Evolutionary conservation across 2,797 vertebrate genomes (phyloP).

Genomic region (Gobionotothen gibberifrons): DNA sequence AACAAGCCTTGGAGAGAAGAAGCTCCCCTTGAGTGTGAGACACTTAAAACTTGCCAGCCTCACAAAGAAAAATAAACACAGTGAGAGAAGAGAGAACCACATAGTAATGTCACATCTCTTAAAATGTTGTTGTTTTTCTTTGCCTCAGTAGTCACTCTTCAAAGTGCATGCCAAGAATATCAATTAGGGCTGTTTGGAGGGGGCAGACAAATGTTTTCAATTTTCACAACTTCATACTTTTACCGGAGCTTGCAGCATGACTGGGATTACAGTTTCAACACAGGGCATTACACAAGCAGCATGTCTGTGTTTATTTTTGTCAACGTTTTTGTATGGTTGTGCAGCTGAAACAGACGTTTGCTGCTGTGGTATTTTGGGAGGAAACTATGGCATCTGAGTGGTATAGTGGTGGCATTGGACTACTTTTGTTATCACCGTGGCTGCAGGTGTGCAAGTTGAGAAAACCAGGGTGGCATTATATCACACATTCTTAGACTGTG

Average conservation of each 20-base stretch:
- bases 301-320: slow-evolving; percentile 8
- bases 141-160: slow-evolving; percentile 20
- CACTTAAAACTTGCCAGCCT: slow-evolving; percentile 21
- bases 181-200: slow-evolving; percentile 28
- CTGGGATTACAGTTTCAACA: slow-evolving; percentile 36
- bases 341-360: slow-evolving; percentile 13
- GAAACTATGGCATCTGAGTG: background rate
- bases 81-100: slow-evolving; percentile 2
- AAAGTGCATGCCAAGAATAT: slow-evolving; percentile 25
- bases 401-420: background rate
- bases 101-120: slow-evolving; percentile 16
- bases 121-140: slow-evolving; percentile 29
- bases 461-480: slow-evolving; percentile 7
- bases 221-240: slow-evolving; percentile 34
- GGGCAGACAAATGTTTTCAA: slow-evolving; percentile 14
- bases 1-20: slow-evolving; percentile 26
- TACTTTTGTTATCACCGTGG: slow-evolving; percentile 1
- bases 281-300: slow-evolving; percentile 10
- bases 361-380: background rate
- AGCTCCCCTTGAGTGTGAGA: slow-evolving; percentile 2
- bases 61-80: slow-evolving; percentile 19
- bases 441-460: slow-evolving; percentile 25
- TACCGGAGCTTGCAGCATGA: slow-evolving; percentile 40
- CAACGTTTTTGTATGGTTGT: slow-evolving; percentile 5
- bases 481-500: slow-evolving; percentile 1